Conservation (phyloP, 2,888 invertebrate genomes). For the Eledona agricola region DNA sequence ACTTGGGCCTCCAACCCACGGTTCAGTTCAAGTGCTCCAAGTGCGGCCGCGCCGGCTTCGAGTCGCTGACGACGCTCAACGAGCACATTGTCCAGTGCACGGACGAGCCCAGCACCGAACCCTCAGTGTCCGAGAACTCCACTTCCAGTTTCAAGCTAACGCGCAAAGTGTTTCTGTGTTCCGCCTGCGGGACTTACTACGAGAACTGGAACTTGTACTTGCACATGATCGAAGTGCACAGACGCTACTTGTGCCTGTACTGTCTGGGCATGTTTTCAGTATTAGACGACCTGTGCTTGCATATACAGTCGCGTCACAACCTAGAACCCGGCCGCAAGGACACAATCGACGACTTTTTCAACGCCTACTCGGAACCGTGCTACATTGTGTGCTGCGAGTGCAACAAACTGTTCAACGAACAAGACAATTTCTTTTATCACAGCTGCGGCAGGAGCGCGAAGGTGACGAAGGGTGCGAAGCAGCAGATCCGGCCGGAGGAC, state of each 20-base stretch:
- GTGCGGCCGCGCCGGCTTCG: slow-evolving; percentile 75
- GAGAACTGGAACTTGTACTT: slow-evolving; percentile 87
- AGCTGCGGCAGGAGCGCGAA: slow-evolving; percentile 64
- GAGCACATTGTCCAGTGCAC: slow-evolving; percentile 74
- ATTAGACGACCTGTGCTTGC: slow-evolving; percentile 80
- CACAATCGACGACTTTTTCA: slow-evolving; percentile 74
- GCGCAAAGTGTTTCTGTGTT: slow-evolving; percentile 82
- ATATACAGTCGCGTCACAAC: slow-evolving; percentile 81
- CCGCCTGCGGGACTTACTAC: slow-evolving; percentile 84
- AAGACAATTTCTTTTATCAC: slow-evolving; percentile 80
- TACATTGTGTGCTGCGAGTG: slow-evolving; percentile 84
- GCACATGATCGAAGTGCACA: slow-evolving; percentile 85
- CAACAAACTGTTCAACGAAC: slow-evolving; percentile 79
- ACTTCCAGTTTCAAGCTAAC: slow-evolving; percentile 71
- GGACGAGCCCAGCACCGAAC: slow-evolving; percentile 46
- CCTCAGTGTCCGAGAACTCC: slow-evolving; percentile 60
- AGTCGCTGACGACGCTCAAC: slow-evolving; percentile 72
- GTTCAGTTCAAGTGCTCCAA: slow-evolving; percentile 79
- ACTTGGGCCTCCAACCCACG: slow-evolving; percentile 75
- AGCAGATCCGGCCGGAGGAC: slow-evolving; percentile 51
- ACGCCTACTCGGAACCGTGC: slow-evolving; percentile 72
- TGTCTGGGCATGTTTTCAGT: slow-evolving; percentile 85
- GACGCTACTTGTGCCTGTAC: slow-evolving; percentile 82
- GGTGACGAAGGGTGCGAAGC: slow-evolving; percentile 41
- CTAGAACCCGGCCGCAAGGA: slow-evolving; percentile 75